Evolutionary conservation across 2,888 invertebrate species (phyloP), one percentile per base, ranked within the genome.

Genomic region (Plagodis pulveraria): DNA sequence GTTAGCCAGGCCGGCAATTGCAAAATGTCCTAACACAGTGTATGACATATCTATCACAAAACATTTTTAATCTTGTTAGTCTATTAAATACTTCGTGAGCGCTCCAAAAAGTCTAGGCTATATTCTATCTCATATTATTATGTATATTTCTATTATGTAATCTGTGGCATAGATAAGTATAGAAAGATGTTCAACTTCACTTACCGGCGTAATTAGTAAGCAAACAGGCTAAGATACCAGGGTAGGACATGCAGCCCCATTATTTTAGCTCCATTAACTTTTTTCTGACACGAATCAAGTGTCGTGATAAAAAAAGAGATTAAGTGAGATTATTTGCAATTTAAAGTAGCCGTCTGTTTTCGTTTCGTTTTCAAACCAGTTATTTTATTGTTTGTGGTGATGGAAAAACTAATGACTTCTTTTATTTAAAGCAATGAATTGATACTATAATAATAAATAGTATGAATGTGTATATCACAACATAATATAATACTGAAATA

Each of bases 191-290:
- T 51, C 40, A 57, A 45, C 51, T 58, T 56, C 57, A 62, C 58
- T 69, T 66, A 58, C 58, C 34, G 69, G 58, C 65, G 66, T 74
- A 76, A 74, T 75, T 73, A 73, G 67, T 62, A 56, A 51, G 63
- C 67, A 62, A 69, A 69, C 68, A 67, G 67, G 66, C 64, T 66
- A 58, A 41, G 66, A 61, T 66, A 68, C 58, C 61, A 46, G 40
- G 47, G 47, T 45, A 41, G 46, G 50, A 59, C 60, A 56, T 54
- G 62, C 58, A 64, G 63, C 60, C 62, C 63, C 60, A 60, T 59
- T 62, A 42, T 57, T 60, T 66, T 65, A 64, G 56, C 55, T 61
- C 63, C 57, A 69, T 65, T 59, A 57, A 65, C 66, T 67, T 67
- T 69, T 67, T 68, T 63, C 58, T 57, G 61, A 64, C 67, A 65